Evolutionary conservation across 2,113 vertebrate genomes (phyloP).

Genomic region (Pteronura brasiliensis): DNA sequence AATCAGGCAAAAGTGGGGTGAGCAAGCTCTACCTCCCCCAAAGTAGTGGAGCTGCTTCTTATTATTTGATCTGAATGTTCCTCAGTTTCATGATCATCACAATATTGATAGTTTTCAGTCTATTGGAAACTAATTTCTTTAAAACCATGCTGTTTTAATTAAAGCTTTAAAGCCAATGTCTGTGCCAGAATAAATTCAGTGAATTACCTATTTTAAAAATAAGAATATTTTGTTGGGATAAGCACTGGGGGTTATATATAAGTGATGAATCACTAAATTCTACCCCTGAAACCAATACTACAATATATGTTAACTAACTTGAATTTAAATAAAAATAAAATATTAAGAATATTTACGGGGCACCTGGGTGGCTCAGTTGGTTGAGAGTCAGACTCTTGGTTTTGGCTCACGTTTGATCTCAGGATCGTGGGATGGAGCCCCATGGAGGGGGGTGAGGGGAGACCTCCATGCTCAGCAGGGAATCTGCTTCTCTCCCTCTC

Average conservation of each 20-base stretch:
- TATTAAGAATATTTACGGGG: background rate
- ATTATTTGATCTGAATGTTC: background rate
- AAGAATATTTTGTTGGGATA: slow-evolving; percentile 1
- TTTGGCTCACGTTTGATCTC: background rate
- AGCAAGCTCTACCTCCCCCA: background rate
- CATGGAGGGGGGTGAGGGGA: too few relatives aligned
- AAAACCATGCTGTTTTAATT: slow-evolving; percentile 22
- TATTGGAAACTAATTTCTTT: slow-evolving; percentile 23
- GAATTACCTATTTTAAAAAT: slow-evolving; percentile 14
- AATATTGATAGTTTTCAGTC: slow-evolving; percentile 3
- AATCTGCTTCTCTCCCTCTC: too few relatives aligned
- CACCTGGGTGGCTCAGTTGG: background rate
- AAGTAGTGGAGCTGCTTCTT: background rate
- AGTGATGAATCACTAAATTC: background rate
- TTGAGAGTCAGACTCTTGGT: background rate
- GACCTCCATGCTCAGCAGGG: too few relatives aligned
- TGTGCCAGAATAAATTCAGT: slow-evolving; percentile 15
- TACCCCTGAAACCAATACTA: background rate
- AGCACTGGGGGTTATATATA: background rate
- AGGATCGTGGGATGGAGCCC: background rate
- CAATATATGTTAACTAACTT: background rate
- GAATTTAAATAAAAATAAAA: background rate
- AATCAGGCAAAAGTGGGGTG: background rate
- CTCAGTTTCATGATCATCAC: background rate
- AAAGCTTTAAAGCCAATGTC: background rate